These are phyloP conservation scores for Hippoglossus stenolepis DNA, from an alignment of 2,113 vertebrate genomes.

Conservation along the genomic window DNA sequence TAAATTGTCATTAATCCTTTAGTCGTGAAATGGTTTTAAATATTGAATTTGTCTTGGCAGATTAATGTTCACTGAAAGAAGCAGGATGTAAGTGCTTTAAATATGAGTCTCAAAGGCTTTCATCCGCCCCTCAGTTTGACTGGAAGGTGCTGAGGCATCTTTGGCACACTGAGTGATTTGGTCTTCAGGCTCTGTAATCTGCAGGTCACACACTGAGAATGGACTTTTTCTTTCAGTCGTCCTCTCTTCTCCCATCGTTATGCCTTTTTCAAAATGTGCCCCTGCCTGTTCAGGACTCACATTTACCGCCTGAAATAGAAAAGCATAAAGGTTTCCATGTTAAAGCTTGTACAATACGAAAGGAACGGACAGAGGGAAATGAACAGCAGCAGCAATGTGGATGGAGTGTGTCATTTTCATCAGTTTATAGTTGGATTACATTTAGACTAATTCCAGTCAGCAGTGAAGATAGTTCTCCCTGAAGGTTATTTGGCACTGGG, in stretches of 20 bases:
- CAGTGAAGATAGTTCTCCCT: constrained; percentile 1
- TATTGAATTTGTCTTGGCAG: neutral
- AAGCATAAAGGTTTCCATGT: neutral
- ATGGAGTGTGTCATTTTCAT: neutral
- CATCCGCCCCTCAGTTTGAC: constrained; percentile 14
- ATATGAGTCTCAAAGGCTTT: constrained; percentile 66
- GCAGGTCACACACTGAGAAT: constrained; percentile 52
- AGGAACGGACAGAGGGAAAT: neutral
- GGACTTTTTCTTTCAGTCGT: constrained; percentile 28
- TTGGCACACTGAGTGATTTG: constrained; percentile 1
- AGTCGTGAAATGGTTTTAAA: neutral
- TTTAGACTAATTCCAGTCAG: neutral
- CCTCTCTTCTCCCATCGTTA: constrained; percentile 7
- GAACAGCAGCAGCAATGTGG: neutral
- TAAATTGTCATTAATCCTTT: neutral
- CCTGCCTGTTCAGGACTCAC: neutral
- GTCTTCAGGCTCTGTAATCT: constrained; percentile 68
- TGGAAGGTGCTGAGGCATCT: constrained; percentile 34
- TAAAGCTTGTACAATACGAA: neutral
- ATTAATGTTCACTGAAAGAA: neutral
- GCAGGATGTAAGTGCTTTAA: neutral
- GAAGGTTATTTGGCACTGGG: neutral
- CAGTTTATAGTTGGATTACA: constrained; percentile 11
- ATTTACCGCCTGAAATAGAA: constrained; percentile 57
- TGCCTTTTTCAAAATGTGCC: constrained; percentile 14